Evolutionary conservation across 2,888 invertebrate genomes (phyloP), one percentile per base, ranked within the genome.

Genomic region (Gortyna flavago): DNA sequence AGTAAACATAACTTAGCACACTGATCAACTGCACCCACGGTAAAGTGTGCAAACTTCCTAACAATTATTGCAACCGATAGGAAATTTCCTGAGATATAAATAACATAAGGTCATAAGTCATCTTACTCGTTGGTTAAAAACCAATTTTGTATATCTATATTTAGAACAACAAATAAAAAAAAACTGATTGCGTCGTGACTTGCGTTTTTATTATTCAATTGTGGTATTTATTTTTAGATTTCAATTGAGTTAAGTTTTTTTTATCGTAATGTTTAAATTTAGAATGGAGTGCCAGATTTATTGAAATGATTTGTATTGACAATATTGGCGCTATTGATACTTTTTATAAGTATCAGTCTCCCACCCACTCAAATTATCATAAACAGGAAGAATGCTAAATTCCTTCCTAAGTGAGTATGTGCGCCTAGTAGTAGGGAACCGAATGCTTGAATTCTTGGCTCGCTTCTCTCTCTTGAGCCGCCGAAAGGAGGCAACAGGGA

Each of bases 81-180:
- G 82, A 83, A 85, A 85, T 74, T 85, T 74, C 77, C 73, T 72
- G 13, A 61, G 25, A 7, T 77, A 85, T 71, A 73, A 72, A 85
- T 85, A 83, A 71, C 29, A 16, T 83, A 64, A 85, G 76, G 81
- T 85, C 59, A 38, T 54, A 71, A 44, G 9, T 77, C 70, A 64
- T 64, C 44, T 59, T 73, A 51, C 66, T 76, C 13, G 70, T 71
- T 85, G 72, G 41, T 73, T 71, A 68, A 16, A 44, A 77, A 72
- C 62, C 70, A 81, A 32, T 85, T 85, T 71, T 65, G 32, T 54
- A 0, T 0, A 0, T 61, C 67, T 85, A 72, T 81, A 61, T 81
- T 77, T 68, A 77, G 64, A 67, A 32, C 16, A 35, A 1, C 32
- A 59, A 59, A 64, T 44, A 68, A 73, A 83, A 66, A n/a, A 72